These are phyloP conservation scores for Clistopyga incitator DNA, from an alignment of 2,888 invertebrate species.

Conservation along the genomic window DNA sequence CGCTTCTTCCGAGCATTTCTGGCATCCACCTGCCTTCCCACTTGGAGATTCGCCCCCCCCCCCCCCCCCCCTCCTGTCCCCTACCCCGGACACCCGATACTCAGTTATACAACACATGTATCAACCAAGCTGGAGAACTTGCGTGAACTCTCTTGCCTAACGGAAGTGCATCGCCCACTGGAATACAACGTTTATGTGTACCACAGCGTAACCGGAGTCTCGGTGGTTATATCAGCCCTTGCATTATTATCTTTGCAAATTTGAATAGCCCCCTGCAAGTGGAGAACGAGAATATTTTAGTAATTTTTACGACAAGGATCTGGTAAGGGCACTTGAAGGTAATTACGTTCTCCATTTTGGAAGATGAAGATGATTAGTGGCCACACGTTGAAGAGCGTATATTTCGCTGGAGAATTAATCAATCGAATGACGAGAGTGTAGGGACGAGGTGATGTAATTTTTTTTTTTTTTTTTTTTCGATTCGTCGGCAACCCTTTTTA, in stretches of 20 bases:
- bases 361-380: neutral
- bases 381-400: neutral
- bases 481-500: neutral
- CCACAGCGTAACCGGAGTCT: neutral
- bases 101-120: constrained; percentile 54
- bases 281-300: constrained; percentile 6
- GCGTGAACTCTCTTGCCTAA: constrained; percentile 56
- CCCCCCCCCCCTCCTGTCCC: too few relatives aligned
- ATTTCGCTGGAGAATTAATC: neutral
- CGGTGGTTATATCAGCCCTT: constrained; percentile 18
- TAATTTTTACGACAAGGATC: neutral
- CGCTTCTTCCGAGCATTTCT: constrained; percentile 64
- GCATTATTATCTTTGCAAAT: constrained; percentile 79
- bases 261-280: constrained; percentile 74
- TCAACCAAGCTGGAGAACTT: constrained; percentile 58
- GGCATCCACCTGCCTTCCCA: constrained; percentile 37
- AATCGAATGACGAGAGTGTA: neutral
- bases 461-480: too few relatives aligned
- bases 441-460: too few relatives aligned
- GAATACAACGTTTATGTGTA: constrained; percentile 28
- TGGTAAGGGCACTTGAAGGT: neutral
- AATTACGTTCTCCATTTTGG: neutral
- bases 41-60: constrained; percentile 33
- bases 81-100: constrained; percentile 35
- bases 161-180: constrained; percentile 59